phyloP scores from a whole-genome alignment of 2,113 vertebrate genomes.

The Okapia johnstoni region DNA sequence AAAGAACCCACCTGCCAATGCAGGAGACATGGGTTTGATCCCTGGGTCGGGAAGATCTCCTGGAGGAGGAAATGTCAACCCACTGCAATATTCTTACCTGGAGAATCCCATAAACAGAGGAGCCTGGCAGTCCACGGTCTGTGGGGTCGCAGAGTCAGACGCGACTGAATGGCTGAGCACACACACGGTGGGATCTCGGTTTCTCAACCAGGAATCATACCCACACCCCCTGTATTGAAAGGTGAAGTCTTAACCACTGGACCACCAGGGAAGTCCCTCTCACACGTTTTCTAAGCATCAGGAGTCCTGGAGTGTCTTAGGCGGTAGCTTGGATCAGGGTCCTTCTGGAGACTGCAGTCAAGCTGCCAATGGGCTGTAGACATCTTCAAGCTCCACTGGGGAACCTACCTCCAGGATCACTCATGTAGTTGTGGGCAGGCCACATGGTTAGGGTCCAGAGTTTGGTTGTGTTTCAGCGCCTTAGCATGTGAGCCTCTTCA shows the following conservation, averaged over 20 bases:
- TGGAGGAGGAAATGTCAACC: not conserved
- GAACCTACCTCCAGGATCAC: not conserved
- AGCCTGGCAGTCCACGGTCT: not conserved
- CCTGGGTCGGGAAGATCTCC: not conserved
- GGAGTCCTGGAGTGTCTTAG: not conserved
- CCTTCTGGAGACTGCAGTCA: not conserved
- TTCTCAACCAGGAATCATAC: not conserved
- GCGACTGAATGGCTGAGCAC: not conserved
- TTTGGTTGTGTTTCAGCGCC: not conserved
- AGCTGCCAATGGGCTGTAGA: not conserved
- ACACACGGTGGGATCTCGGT: not conserved
- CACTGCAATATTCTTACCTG: not conserved
- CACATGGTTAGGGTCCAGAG: not conserved
- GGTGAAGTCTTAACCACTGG: not conserved
- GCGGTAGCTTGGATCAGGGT: not conserved
- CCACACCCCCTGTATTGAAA: not conserved
- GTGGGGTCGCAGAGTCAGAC: not conserved
- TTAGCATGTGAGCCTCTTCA: not conserved
- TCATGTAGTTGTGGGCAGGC: not conserved
- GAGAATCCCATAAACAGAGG: not conserved
- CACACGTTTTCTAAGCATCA: not conserved
- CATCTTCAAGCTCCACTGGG: not conserved
- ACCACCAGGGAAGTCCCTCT: not conserved
- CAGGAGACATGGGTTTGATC: not conserved
- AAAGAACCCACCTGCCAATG: not conserved